phyloP scores from a whole-genome alignment of 1,140 invertebrate species.

The Drosophila tropicalis region DNA sequence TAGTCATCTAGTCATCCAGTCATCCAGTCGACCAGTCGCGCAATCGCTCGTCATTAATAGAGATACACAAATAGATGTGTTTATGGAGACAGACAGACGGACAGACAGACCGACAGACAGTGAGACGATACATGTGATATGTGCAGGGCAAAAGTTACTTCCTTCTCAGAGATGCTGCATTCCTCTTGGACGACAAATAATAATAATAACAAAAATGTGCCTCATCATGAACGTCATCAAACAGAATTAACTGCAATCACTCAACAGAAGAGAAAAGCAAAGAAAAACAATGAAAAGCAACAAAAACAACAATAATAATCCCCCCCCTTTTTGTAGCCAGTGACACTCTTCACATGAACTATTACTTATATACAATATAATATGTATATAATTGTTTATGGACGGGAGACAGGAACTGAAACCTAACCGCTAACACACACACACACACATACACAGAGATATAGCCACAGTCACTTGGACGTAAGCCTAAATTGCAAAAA shows the following conservation, averaged over 20 bases:
- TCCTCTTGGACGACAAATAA: not conserved
- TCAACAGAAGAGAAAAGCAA: constrained; percentile 18
- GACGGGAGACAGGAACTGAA: constrained; percentile 29
- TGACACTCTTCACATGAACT: constrained; percentile 23
- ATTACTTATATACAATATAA: constrained; percentile 20
- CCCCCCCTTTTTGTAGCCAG: not conserved
- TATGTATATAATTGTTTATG: constrained; percentile 20
- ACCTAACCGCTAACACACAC: constrained; percentile 18
- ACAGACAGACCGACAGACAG: not conserved
- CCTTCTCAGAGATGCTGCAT: constrained; percentile 11
- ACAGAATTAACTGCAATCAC: constrained; percentile 24
- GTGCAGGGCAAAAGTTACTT: constrained; percentile 16
- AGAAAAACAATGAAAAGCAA: constrained; percentile 18
- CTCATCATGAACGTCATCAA: constrained; percentile 20
- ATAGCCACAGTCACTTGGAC: not conserved
- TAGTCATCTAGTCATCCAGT: no score
- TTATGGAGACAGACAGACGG: constrained; percentile 8
- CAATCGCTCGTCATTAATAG: constrained; percentile 15
- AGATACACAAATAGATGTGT: constrained; percentile 16
- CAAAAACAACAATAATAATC: constrained; percentile 21
- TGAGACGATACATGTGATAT: constrained; percentile 4
- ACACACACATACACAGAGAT: not conserved
- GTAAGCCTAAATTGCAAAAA: constrained; percentile 23
- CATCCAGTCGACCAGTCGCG: not conserved
- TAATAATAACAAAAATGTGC: constrained; percentile 11